Conservation (phyloP, 1,140 invertebrate species). For the Drosophila sp. region DNA sequence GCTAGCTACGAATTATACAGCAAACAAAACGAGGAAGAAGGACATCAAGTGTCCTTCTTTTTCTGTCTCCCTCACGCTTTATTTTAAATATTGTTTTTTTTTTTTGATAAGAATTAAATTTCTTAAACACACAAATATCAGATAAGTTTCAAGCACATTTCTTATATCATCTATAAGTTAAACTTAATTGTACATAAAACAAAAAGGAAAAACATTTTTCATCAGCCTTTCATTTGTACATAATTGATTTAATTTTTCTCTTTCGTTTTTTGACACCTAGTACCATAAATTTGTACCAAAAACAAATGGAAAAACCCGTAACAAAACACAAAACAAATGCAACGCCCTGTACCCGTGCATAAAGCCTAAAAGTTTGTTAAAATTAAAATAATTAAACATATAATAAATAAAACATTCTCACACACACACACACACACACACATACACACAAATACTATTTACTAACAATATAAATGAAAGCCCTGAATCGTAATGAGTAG, state of each 20-base stretch:
- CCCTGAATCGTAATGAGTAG: slow-evolving; percentile 79
- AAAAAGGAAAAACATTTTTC: background rate
- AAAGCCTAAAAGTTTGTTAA: slow-evolving; percentile 74
- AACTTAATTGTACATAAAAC: slow-evolving; percentile 30
- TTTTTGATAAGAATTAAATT: slow-evolving; percentile 31
- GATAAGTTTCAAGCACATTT: slow-evolving; percentile 26
- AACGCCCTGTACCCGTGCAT: slow-evolving; percentile 80
- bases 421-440: background rate
- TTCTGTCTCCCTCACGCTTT: background rate
- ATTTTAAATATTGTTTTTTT: background rate
- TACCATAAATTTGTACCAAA: slow-evolving; percentile 81
- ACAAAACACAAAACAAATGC: slow-evolving; percentile 55
- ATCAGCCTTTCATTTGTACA: slow-evolving; percentile 10
- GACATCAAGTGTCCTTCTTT: background rate
- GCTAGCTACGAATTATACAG: slow-evolving; percentile 41
- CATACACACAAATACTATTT: slow-evolving; percentile 63
- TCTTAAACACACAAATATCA: background rate
- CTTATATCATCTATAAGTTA: slow-evolving; percentile 35
- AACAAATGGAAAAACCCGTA: slow-evolving; percentile 24
- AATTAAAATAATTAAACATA: slow-evolving; percentile 44
- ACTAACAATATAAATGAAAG: slow-evolving; percentile 67
- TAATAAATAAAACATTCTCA: slow-evolving; percentile 8
- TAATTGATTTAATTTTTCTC: slow-evolving; percentile 12
- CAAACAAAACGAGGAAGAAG: slow-evolving; percentile 11
- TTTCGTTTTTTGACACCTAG: slow-evolving; percentile 60